Evolutionary conservation across 2,113 vertebrate genomes (phyloP).

Genomic region (Erpornis zantholeuca): DNA sequence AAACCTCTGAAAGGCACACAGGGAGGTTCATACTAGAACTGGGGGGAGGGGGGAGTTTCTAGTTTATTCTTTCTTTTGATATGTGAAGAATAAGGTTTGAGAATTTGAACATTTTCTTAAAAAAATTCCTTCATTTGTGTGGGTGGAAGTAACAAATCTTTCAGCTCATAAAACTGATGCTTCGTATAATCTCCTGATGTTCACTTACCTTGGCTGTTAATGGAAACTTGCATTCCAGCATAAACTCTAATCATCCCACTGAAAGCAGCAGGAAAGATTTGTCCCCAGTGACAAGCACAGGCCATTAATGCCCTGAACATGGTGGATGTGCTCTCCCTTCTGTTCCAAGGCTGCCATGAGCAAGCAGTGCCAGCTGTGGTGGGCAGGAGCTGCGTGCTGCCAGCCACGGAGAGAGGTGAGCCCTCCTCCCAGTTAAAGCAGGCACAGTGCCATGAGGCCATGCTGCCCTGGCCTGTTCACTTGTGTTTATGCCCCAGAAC

Average conservation of each 20-base stretch:
- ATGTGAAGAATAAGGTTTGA: not conserved
- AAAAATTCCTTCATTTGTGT: not conserved
- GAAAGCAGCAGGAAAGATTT: not conserved
- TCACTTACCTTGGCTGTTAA: slow-evolving; percentile 10
- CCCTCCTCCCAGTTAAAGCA: not conserved
- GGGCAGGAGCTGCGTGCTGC: not conserved
- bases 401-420: not conserved
- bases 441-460: not conserved
- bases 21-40: not conserved
- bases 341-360: not conserved
- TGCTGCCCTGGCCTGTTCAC: not conserved
- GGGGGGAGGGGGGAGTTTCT: not conserved
- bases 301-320: not conserved
- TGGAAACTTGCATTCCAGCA: not conserved
- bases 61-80: not conserved
- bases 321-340: not conserved
- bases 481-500: not conserved
- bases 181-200: not conserved
- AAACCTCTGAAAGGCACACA: not conserved
- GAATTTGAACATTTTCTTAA: slow-evolving; percentile 9
- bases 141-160: slow-evolving; percentile 17
- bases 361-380: not conserved
- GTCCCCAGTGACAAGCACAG: not conserved
- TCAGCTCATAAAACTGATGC: slow-evolving; percentile 22
- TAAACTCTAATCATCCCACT: not conserved